Percentiles rank a stretch among this genome's conserved stretches.
These are phyloP conservation scores for Coracias cyanogaster DNA, from an alignment of 2,797 vertebrate genomes.

Conservation along the genomic window DNA sequence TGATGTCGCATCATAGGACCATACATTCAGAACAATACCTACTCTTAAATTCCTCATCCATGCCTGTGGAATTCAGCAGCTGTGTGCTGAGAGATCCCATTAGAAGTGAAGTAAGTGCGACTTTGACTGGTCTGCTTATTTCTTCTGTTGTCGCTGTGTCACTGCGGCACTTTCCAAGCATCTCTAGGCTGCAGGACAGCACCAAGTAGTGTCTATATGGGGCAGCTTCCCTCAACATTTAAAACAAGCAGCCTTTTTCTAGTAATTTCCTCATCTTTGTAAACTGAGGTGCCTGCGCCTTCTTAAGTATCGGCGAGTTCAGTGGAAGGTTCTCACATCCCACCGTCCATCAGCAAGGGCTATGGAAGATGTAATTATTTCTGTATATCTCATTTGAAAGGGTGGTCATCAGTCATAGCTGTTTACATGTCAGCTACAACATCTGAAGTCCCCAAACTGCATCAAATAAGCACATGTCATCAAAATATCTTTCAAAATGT, in stretches of 20 bases:
- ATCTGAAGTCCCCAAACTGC: background rate
- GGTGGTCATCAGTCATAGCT: background rate
- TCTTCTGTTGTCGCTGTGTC: background rate
- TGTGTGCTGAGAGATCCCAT: background rate
- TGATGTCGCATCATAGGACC: background rate
- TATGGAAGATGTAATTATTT: background rate
- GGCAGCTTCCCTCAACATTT: background rate
- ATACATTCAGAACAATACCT: fast-evolving
- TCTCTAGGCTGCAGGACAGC: background rate
- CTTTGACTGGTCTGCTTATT: background rate
- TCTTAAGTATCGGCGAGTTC: background rate
- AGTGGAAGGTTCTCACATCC: background rate
- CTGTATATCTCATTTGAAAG: background rate
- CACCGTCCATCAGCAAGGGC: background rate
- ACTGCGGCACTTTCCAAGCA: background rate
- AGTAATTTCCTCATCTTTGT: background rate
- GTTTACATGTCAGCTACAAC: background rate
- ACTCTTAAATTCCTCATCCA: background rate
- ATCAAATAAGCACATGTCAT: background rate
- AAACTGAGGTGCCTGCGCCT: background rate
- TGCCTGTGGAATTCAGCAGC: background rate
- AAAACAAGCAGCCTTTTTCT: background rate
- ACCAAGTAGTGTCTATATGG: background rate
- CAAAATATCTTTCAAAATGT: background rate
- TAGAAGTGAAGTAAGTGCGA: background rate